Conservation (phyloP, 2,888 invertebrate genomes). For the Oxystoma pomonae region DNA sequence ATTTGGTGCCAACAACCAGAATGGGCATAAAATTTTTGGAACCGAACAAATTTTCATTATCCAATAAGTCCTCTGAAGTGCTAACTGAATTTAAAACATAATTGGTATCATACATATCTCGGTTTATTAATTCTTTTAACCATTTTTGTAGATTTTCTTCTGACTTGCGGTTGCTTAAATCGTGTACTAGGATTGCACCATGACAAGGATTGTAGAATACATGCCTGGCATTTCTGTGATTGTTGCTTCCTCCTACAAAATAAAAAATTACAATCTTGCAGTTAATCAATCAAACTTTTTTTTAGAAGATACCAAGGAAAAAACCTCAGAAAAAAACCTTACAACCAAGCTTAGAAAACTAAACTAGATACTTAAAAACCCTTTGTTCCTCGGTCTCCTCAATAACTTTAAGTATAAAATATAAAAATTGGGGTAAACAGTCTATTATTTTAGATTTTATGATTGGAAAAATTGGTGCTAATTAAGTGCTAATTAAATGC, state of each 20-base stretch:
- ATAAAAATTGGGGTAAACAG: no score
- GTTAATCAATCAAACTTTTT: no score
- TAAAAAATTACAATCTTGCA: no score
- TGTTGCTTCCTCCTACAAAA: slow-evolving; percentile 83
- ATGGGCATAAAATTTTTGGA: slow-evolving; percentile 82
- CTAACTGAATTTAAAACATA: slow-evolving; percentile 18
- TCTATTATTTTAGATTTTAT: no score
- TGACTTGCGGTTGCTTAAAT: slow-evolving; percentile 93
- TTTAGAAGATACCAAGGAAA: no score
- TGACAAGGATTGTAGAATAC: slow-evolving; percentile 93
- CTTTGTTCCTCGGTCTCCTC: no score
- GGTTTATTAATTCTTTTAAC: slow-evolving; percentile 85
- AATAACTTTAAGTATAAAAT: no score
- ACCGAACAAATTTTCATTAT: slow-evolving; percentile 82
- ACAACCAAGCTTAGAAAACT: no score
- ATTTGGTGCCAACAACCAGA: slow-evolving; percentile 74
- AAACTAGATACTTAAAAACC: no score
- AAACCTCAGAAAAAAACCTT: no score
- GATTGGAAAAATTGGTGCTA: no score
- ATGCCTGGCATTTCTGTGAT: slow-evolving; percentile 87
- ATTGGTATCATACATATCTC: slow-evolving; percentile 47
- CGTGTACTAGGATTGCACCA: slow-evolving; percentile 95
- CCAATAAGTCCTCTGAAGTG: slow-evolving; percentile 54
- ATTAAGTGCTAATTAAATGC: no score
- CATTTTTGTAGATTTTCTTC: slow-evolving; percentile 91